Base-by-base conservation (phyloP, 30 jellyfish, hydroid and myxozoan genomes). In the Turritopsis rubra region DNA sequence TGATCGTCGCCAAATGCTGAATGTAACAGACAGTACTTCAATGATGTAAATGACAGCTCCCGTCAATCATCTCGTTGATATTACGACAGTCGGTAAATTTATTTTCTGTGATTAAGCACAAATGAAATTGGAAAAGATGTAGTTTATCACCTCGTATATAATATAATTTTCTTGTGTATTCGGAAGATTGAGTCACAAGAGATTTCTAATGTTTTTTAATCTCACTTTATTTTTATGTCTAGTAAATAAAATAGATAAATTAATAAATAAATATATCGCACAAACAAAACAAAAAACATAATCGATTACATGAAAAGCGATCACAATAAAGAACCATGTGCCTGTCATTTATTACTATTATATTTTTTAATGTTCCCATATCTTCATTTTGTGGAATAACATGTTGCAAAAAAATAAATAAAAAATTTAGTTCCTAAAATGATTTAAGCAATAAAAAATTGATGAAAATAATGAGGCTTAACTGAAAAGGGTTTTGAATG, bases 21-120 rank as follows among this genome's bases (percentile, higher is more conserved):
- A 27, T 68, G 31, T 27, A 41, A n/a, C 77, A 68, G 77, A 68
- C 77, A 68, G 77, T n/a, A 68, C 77, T n/a, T 68, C 77, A 68
- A 68, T 68, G 19, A 68, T 0, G 19, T 41, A 68, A 68, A 68
- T 68, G 77, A 68, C 77, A 68, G 77, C 30, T 68, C 28, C 16
- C 30, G 77, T 68, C 77, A 68, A 68, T 68, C 77, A 68, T 0
- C 60, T 41, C 60, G 60, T 41, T 41, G 60, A 41, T 41, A 41
- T 41, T 41, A 41, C 60, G 60, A 41, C 60, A 41, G 60, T 41
- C 60, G 60, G 60, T 41, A 41, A 41, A 41, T 41, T 41, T 41
- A 41, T 41, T 41, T 41, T 41, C 60, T 41, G 60, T 41, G 60
- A 41, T 41, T 41, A 41, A 41, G 60, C 60, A 41, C 60, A 41